Evolutionary conservation across 2,113 vertebrate genomes (phyloP).

Genomic region (Sylvicapra grimmia): DNA sequence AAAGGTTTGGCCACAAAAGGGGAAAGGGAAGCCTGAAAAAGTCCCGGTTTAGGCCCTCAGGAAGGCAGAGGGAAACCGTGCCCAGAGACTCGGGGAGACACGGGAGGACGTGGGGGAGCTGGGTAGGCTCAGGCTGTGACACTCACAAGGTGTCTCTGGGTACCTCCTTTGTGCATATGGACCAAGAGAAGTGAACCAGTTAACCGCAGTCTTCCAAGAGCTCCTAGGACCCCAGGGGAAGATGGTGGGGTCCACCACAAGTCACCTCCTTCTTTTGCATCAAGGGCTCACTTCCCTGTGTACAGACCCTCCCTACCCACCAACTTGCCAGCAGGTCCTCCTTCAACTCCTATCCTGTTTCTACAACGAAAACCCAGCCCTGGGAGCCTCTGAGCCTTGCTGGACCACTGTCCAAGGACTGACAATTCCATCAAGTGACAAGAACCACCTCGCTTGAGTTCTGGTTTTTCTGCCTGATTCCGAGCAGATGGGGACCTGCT

Average conservation of each 20-base stretch:
- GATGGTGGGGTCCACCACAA: accelerated
- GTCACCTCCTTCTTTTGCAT: too few relatives aligned
- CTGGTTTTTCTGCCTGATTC: background rate
- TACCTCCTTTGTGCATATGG: background rate
- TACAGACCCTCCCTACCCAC: background rate
- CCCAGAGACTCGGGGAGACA: background rate
- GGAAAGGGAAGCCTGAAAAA: background rate
- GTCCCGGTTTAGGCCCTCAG: background rate
- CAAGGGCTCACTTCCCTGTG: accelerated
- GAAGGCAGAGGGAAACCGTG: background rate
- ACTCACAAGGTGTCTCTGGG: background rate
- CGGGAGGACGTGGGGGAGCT: accelerated
- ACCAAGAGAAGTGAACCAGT: background rate
- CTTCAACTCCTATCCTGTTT: background rate
- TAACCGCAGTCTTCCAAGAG: background rate
- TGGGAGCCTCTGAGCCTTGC: background rate
- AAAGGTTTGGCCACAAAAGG: background rate
- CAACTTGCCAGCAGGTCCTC: too few relatives aligned
- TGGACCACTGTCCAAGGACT: background rate
- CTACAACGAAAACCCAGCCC: background rate
- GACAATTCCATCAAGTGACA: background rate
- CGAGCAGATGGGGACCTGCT: background rate
- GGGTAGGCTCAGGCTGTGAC: accelerated
- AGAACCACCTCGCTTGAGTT: background rate
- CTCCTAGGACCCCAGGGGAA: background rate